A percentile compares a stretch with the other conserved stretches of the same genome.
phyloP scores from a whole-genome alignment of 2,113 vertebrate species.

The Zosterops japonicus region DNA sequence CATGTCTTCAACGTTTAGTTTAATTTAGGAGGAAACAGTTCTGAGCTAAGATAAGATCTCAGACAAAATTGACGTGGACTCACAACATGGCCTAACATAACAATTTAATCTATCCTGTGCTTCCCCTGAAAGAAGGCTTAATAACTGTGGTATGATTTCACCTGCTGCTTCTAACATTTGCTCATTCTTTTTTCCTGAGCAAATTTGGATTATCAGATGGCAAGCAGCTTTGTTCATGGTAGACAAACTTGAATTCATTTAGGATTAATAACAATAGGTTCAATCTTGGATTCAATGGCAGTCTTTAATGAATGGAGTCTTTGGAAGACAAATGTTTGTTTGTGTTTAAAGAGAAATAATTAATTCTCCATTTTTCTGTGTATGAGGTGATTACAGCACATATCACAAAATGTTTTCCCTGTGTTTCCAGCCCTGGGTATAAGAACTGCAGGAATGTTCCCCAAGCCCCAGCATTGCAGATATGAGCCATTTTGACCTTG shows the following conservation, averaged over 20 bases:
- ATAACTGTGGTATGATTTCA: conserved; percentile 50
- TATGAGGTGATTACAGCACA: not conserved
- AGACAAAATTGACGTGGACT: conserved; percentile 53
- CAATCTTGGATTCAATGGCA: conserved; percentile 5
- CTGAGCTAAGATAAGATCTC: conserved; percentile 61
- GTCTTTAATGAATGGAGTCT: not conserved
- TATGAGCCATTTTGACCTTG: not conserved
- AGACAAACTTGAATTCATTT: conserved; percentile 47
- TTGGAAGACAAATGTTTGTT: conserved; percentile 48
- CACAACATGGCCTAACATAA: conserved; percentile 65
- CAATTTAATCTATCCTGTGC: conserved; percentile 56
- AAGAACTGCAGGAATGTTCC: not conserved
- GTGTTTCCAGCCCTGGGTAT: not conserved
- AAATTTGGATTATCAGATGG: conserved; percentile 60
- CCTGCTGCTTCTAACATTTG: conserved; percentile 54
- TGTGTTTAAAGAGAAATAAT: conserved; percentile 28
- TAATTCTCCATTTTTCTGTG: not conserved
- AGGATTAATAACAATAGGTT: conserved; percentile 31
- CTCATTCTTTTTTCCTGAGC: conserved; percentile 42
- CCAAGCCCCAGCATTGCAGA: not conserved
- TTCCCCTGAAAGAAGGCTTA: conserved; percentile 48
- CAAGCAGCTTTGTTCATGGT: conserved; percentile 17
- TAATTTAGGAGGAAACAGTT: conserved; percentile 63
- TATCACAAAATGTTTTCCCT: not conserved
- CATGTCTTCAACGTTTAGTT: conserved; percentile 55